These are phyloP conservation scores for Apeltes quadracus DNA, from an alignment of 2,113 vertebrate genomes.

Conservation along the genomic window DNA sequence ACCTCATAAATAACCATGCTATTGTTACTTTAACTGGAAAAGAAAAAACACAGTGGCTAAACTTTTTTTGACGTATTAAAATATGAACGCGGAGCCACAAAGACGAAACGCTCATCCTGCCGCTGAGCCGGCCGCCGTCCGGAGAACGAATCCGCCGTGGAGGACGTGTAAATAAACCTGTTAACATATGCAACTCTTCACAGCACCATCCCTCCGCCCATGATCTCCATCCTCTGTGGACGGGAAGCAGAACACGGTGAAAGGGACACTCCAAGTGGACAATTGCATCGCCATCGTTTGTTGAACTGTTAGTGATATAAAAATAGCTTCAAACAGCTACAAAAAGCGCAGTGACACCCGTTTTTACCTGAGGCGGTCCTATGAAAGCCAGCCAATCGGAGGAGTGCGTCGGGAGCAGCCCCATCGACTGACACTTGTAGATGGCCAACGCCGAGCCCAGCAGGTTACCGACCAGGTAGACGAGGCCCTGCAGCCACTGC, in stretches of 20 bases:
- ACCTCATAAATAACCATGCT: neutral
- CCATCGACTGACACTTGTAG: slow-evolving; percentile 99
- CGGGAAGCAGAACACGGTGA: neutral
- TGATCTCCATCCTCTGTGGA: slow-evolving; percentile 91
- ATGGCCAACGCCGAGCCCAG: slow-evolving; percentile 92
- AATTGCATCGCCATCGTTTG: neutral
- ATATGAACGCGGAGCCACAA: neutral
- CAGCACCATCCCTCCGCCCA: slow-evolving; percentile 92
- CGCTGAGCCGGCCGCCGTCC: neutral
- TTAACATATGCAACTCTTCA: slow-evolving; percentile 63
- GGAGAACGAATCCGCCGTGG: neutral
- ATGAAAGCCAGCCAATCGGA: slow-evolving; percentile 98
- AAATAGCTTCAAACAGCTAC: neutral
- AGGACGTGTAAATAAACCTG: slow-evolving; percentile 32
- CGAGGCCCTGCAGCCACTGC: slow-evolving; percentile 93
- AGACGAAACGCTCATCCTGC: neutral
- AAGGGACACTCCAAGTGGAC: too few species aligned
- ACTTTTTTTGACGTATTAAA: neutral
- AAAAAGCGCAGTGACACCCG: too few species aligned
- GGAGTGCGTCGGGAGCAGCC: slow-evolving; percentile 93
- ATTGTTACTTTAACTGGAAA: neutral
- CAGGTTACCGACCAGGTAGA: slow-evolving; percentile 94
- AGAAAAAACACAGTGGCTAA: slow-evolving; percentile 18
- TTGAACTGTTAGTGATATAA: neutral
- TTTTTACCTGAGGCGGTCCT: slow-evolving; percentile 91